Percentiles rank a stretch among this genome's conserved stretches.
Evolutionary conservation across 64 coral and sea anemone species (phyloP).

Genomic region (Platygyra sinensis): DNA sequence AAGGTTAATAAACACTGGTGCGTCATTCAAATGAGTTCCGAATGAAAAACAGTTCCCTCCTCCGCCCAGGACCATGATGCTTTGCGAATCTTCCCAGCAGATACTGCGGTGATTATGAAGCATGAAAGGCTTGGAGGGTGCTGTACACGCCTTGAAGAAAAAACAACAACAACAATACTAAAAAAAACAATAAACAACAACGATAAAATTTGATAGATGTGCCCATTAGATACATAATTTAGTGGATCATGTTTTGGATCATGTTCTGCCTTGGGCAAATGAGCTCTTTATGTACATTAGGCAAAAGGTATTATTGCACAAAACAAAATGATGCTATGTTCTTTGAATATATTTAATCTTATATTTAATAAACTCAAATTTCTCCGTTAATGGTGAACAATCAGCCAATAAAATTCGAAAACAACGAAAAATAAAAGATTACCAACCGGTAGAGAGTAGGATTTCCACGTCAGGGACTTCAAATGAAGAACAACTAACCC

Average conservation of each 20-base stretch:
- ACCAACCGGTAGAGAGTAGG: conserved; percentile 73
- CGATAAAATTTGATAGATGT: background rate
- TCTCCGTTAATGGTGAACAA: too few relatives aligned
- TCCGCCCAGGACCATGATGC: conserved; percentile 81
- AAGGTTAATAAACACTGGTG: conserved; percentile 48
- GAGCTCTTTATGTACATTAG: background rate
- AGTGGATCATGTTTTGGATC: background rate
- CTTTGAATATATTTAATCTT: too few relatives aligned
- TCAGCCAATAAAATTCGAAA: too few relatives aligned
- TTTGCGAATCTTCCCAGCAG: conserved; percentile 39
- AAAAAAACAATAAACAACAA: background rate
- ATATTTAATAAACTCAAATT: too few relatives aligned
- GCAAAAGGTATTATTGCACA: too few relatives aligned
- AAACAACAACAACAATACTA: too few relatives aligned
- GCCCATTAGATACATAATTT: background rate
- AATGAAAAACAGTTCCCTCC: conserved; percentile 97
- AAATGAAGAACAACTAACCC: conserved; percentile 57
- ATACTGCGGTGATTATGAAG: conserved; percentile 92
- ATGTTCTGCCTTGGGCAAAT: background rate
- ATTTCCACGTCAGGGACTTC: conserved; percentile 62
- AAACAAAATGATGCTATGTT: too few relatives aligned
- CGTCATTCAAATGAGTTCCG: conserved; percentile 80
- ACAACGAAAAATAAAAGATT: too few relatives aligned
- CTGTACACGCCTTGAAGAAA: conserved; percentile 29
- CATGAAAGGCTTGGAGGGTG: conserved; percentile 52